These are phyloP conservation scores for Ranitomeya variabilis DNA, from an alignment of 2,113 vertebrate species.

Conservation along the genomic window DNA sequence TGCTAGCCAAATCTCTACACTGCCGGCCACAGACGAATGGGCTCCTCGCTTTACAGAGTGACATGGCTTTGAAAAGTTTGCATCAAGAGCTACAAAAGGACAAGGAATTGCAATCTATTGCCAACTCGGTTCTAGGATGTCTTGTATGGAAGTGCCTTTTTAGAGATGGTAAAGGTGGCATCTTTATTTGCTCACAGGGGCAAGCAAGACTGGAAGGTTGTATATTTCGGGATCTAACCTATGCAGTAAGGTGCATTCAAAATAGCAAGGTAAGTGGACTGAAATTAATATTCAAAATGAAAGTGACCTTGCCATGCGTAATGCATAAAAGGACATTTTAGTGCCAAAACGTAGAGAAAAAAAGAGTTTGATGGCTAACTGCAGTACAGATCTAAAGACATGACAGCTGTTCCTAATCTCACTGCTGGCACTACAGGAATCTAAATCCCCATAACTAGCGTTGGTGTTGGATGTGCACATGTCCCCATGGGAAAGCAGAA, in stretches of 20 bases:
- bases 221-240: slow-evolving; percentile 81
- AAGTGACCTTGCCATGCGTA: background rate
- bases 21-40: slow-evolving; percentile 66
- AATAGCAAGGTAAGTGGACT: slow-evolving; percentile 78
- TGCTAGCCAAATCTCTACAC: slow-evolving; percentile 66
- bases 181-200: slow-evolving; percentile 80
- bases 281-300: background rate
- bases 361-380: background rate
- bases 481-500: too few species aligned
- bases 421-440: too few species aligned
- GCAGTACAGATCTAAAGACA: background rate
- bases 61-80: slow-evolving; percentile 75
- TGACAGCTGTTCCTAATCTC: too few species aligned
- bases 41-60: slow-evolving; percentile 68
- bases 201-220: slow-evolving; percentile 83
- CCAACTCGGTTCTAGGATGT: slow-evolving; percentile 77
- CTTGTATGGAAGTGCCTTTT: slow-evolving; percentile 83
- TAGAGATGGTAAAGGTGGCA: slow-evolving; percentile 81
- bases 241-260: slow-evolving; percentile 81
- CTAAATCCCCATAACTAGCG: too few species aligned
- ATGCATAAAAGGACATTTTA: background rate
- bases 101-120: slow-evolving; percentile 77
- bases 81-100: slow-evolving; percentile 85
- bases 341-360: too few species aligned
- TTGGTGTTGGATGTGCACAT: too few species aligned